These are phyloP conservation scores for Limnephilus rhombicus DNA, from an alignment of 2,888 invertebrate genomes.

Conservation along the genomic window DNA sequence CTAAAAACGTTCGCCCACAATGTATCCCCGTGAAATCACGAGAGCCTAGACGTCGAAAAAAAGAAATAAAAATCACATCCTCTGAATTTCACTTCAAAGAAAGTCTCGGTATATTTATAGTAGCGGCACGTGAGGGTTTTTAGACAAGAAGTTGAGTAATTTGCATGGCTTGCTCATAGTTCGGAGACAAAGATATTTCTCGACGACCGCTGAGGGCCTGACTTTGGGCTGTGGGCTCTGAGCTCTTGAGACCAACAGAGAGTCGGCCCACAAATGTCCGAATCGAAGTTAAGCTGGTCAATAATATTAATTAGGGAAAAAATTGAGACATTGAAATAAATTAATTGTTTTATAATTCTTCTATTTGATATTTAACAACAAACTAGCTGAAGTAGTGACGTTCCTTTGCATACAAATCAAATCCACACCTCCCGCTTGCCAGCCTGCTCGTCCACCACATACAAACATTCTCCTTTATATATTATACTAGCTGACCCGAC, in stretches of 20 bases:
- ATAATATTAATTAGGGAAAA: background rate
- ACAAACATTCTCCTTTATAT: no score
- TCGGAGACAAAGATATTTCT: conserved; percentile 12
- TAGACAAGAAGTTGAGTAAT: conserved; percentile 61
- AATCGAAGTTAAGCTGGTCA: background rate
- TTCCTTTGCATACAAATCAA: no score
- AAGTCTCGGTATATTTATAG: conserved; percentile 5
- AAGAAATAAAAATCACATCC: conserved; percentile 10
- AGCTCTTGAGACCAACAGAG: background rate
- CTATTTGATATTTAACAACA: no score
- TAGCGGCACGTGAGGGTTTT: conserved; percentile 56
- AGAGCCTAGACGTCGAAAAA: conserved; percentile 14
- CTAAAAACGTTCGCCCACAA: background rate
- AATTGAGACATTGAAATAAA: no score
- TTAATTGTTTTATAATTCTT: no score
- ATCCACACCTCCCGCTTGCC: no score
- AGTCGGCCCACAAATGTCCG: background rate
- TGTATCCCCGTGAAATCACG: conserved; percentile 4
- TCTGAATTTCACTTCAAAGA: conserved; percentile 31
- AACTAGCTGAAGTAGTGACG: no score
- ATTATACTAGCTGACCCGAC: no score
- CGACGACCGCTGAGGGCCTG: conserved; percentile 8
- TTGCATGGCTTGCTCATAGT: conserved; percentile 59
- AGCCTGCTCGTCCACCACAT: no score
- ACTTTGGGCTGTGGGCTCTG: background rate